These are phyloP conservation scores for Promerops cafer DNA, from an alignment of 2,113 vertebrate species.

Conservation along the genomic window DNA sequence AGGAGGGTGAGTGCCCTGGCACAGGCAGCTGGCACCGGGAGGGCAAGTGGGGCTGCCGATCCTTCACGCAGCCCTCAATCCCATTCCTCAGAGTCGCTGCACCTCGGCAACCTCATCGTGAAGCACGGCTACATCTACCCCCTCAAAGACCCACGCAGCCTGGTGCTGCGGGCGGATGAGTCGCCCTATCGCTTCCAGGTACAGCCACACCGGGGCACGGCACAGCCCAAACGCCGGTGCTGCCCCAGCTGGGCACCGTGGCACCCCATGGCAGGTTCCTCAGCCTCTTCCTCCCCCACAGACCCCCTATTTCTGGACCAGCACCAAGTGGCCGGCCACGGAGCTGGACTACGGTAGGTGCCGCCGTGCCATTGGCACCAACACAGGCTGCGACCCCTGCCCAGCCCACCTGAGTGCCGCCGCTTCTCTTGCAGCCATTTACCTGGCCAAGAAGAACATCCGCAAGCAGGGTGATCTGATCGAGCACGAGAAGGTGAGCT, in stretches of 20 bases:
- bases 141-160: conserved; percentile 76
- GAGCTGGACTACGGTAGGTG: conserved; percentile 91
- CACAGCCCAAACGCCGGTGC: accelerated
- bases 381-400: neutral
- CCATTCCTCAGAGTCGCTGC: conserved; percentile 75
- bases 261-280: accelerated
- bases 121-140: conserved; percentile 88
- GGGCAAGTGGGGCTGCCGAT: accelerated
- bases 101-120: conserved; percentile 81
- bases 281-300: neutral
- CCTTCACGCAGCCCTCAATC: neutral
- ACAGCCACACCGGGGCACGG: accelerated
- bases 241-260: accelerated
- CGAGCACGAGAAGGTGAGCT: conserved; percentile 87
- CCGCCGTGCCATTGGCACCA: accelerated
- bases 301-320: conserved; percentile 94
- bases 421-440: conserved; percentile 76
- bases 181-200: conserved; percentile 92
- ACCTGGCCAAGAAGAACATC: conserved; percentile 94
- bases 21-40: accelerated
- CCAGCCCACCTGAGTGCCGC: neutral
- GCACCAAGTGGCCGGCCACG: conserved; percentile 84
- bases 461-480: conserved; percentile 85
- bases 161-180: conserved; percentile 77
- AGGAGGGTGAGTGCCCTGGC: conserved; percentile 77